phyloP scores from a whole-genome alignment of 1,140 invertebrate species.

The Bathynomus jamesi region DNA sequence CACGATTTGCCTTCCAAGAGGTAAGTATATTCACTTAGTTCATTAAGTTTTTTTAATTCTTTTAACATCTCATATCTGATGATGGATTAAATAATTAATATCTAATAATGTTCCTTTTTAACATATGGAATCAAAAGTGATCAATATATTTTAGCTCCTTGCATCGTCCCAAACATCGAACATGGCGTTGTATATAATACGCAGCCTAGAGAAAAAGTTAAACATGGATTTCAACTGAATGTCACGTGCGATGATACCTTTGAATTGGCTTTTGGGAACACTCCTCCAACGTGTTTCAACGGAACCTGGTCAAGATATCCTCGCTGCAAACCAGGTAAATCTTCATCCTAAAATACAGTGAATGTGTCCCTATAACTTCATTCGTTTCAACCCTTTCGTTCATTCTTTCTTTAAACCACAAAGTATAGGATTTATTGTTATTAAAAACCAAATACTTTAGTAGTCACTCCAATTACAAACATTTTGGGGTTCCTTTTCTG shows the following conservation, averaged over 20 bases:
- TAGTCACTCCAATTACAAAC: no score
- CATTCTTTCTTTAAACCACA: neutral
- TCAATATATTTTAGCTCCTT: constrained; percentile 73
- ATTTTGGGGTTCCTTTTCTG: no score
- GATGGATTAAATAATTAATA: no score
- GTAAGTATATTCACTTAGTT: no score
- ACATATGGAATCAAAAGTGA: no score
- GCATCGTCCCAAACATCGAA: constrained; percentile 77
- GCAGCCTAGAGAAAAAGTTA: constrained; percentile 52
- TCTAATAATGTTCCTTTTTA: no score
- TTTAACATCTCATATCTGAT: no score
- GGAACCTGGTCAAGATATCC: constrained; percentile 93
- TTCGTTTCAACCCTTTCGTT: neutral
- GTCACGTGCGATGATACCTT: constrained; percentile 81
- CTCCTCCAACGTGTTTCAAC: constrained; percentile 77
- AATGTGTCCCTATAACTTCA: neutral
- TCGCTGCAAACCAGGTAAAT: constrained; percentile 74
- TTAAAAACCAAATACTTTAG: no score
- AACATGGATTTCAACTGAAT: constrained; percentile 73
- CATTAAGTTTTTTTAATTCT: no score
- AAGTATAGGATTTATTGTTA: no score
- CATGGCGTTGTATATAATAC: constrained; percentile 60
- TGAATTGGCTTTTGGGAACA: constrained; percentile 65
- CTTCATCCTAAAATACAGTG: no score
- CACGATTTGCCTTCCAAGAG: no score